Percentiles rank a stretch among this genome's conserved stretches.
These are phyloP conservation scores for Tupaia chinensis DNA, from an alignment of 2,113 vertebrate species.

Conservation along the genomic window DNA sequence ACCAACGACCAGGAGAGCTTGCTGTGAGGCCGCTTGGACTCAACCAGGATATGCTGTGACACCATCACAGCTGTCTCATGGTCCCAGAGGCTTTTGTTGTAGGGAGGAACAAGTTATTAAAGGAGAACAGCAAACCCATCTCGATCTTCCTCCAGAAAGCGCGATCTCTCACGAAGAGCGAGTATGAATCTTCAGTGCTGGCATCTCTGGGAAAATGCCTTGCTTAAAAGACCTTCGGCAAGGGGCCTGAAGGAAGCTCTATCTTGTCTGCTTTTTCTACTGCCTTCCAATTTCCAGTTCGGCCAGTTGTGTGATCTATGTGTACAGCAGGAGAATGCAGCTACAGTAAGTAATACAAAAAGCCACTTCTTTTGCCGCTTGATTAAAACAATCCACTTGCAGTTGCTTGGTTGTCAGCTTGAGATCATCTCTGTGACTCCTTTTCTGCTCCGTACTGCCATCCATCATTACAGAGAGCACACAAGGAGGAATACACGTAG, in stretches of 20 bases:
- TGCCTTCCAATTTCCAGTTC: conserved; percentile 47
- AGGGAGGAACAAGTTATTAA: neutral
- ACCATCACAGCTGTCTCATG: neutral
- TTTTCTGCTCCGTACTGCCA: conserved; percentile 79
- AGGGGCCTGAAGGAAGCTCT: neutral
- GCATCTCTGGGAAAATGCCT: conserved; percentile 54
- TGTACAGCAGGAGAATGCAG: conserved; percentile 63
- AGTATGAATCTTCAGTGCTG: neutral
- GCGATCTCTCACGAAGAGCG: neutral
- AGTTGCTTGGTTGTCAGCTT: conserved; percentile 78
- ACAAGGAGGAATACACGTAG: conserved; percentile 81
- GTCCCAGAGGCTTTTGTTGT: neutral
- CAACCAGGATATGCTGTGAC: neutral
- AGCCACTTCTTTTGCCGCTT: conserved; percentile 74
- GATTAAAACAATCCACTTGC: conserved; percentile 74
- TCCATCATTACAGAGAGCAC: conserved; percentile 81
- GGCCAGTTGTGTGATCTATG: conserved; percentile 40
- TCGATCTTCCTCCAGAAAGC: neutral
- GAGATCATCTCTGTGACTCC: conserved; percentile 69
- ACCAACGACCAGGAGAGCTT: neutral
- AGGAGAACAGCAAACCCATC: neutral
- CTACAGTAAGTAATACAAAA: conserved; percentile 70
- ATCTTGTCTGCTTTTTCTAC: conserved; percentile 39
- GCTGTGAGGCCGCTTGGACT: neutral
- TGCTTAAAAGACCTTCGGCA: conserved; percentile 54